These are phyloP conservation scores for Caloenas nicobarica DNA, from an alignment of 2,113 vertebrate species.

Conservation along the genomic window DNA sequence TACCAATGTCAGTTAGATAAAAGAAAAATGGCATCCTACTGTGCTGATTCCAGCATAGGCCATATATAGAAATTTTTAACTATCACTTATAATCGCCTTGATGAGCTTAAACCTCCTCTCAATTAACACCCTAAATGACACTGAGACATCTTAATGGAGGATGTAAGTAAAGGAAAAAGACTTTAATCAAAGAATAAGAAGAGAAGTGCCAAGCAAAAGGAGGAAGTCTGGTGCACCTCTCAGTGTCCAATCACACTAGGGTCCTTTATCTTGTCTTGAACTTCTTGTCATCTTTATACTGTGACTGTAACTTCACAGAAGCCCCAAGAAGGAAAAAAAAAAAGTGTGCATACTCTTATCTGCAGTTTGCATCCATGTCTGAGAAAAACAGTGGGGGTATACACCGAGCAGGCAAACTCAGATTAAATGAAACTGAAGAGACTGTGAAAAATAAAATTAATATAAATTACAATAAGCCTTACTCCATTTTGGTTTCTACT, in stretches of 20 bases:
- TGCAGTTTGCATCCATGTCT: background rate
- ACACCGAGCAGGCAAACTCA: background rate
- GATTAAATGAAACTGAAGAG: slow-evolving; percentile 3
- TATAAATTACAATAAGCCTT: background rate
- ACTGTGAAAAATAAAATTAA: background rate
- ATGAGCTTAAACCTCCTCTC: slow-evolving; percentile 94
- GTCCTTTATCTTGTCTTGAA: slow-evolving; percentile 39
- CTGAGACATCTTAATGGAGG: slow-evolving; percentile 89
- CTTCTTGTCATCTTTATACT: slow-evolving; percentile 35
- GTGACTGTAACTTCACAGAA: background rate
- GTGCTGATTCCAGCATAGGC: slow-evolving; percentile 87
- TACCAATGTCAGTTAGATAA: slow-evolving; percentile 91
- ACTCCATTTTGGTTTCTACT: background rate
- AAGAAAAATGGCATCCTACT: slow-evolving; percentile 88
- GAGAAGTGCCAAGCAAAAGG: slow-evolving; percentile 43
- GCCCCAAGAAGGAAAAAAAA: background rate
- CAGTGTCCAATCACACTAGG: slow-evolving; percentile 7
- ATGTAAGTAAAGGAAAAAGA: slow-evolving; percentile 84
- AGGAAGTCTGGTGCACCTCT: slow-evolving; percentile 47
- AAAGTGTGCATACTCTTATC: background rate
- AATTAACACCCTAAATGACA: slow-evolving; percentile 96
- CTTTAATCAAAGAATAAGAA: slow-evolving; percentile 82
- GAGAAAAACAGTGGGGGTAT: background rate
- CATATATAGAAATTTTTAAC: slow-evolving; percentile 94
- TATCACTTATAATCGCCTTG: slow-evolving; percentile 96